Evolutionary conservation across 1,140 invertebrate species (phyloP), one percentile per base, ranked within the genome.

Genomic region (Euglossa dilemma): DNA sequence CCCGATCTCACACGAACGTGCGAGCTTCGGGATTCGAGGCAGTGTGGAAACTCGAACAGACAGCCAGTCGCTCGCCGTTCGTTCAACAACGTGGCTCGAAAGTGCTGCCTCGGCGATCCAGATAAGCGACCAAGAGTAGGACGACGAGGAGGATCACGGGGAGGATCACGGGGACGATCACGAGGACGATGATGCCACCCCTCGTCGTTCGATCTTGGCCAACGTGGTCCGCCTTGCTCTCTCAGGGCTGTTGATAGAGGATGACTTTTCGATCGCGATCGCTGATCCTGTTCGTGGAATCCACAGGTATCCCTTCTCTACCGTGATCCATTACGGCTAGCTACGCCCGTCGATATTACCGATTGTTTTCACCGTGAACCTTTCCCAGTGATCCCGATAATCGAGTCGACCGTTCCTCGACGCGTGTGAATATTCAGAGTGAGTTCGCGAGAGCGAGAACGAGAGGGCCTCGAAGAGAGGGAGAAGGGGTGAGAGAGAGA

Each of bases 31-130:
- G 91, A 91, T 92, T 90, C 90, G 84, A 70, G 87, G 89, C 85
- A 75, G 87, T 90, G 90, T 92, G 90, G 87, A 93, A 90, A 91
- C 87, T 90, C 90, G 87, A 87, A 86, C 90, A 92, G 92, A 92
- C 93, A 91, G 90, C 88, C 93, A 94, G 94, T 94, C 93, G 93
- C 91, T 93, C 90, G 93, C 90, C 92, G 93, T 93, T 92, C 93
- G 94, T 91, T 94, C 91, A 91, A 91, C 93, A 91, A 92, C 90
- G 93, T 92, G 85, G 80, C 81, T 86, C 87, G 87, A 81, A 66
- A 86, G 84, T 86, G 78, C 52, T 67, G 87, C 59, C 73, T 67
- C 67, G 67, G 45, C 74, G 83, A 87, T 79, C 56, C 77, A 80
- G 64, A 81, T 57, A 80, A 82, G 50, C 61, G 71, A 80, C 50